A percentile compares a stretch with the other conserved stretches of the same genome.
Evolutionary conservation across 1,140 invertebrate species (phyloP).

Genomic region (Pollicipes pollicipes): DNA sequence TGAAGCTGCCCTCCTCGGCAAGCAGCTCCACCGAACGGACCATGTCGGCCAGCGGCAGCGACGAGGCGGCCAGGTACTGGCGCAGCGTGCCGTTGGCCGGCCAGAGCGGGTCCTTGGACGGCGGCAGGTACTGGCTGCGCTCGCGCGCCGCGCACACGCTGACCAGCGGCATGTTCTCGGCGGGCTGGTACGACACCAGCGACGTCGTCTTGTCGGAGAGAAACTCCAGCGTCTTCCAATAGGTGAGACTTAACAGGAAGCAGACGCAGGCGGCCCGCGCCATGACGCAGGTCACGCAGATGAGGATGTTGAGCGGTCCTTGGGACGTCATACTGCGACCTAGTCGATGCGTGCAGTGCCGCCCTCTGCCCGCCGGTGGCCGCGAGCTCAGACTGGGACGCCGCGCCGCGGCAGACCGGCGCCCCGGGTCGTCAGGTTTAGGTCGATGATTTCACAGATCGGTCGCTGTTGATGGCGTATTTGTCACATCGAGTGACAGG

Average conservation of each 20-base stretch:
- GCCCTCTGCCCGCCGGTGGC: no score
- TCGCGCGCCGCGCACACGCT: neutral
- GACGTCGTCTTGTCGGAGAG: neutral
- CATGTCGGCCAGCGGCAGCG: neutral
- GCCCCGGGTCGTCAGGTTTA: no score
- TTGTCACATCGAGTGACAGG: no score
- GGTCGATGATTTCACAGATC: no score
- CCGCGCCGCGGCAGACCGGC: no score
- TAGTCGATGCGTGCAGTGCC: no score
- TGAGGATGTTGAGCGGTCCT: neutral
- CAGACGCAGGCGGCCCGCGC: neutral
- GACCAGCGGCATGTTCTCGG: neutral
- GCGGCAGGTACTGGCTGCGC: no score
- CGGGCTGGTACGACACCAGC: neutral
- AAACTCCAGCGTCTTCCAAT: neutral
- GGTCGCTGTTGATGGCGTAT: no score
- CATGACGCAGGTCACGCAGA: neutral
- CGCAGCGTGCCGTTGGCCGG: neutral
- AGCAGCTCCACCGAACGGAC: neutral
- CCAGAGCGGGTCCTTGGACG: neutral
- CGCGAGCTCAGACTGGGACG: no score
- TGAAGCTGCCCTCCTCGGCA: neutral
- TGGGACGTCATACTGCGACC: no score
- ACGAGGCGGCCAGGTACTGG: neutral
- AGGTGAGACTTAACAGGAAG: neutral